phyloP scores from a whole-genome alignment of 2,113 vertebrate species.

The Zosterops japonicus region DNA sequence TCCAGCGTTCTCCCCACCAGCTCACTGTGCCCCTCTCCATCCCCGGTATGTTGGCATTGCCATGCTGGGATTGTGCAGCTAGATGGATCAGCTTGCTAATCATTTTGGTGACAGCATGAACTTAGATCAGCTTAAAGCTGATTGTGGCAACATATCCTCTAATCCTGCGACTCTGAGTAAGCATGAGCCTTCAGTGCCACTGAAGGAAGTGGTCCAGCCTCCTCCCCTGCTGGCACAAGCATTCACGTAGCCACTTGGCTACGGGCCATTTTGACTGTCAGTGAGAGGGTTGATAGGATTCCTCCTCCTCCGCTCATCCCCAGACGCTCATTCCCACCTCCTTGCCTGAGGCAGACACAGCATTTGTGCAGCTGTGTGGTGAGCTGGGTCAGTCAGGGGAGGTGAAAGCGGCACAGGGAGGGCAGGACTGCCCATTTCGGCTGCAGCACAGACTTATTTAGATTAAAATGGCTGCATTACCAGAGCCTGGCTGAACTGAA shows the following conservation, averaged over 20 bases:
- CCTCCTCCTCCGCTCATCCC: background rate
- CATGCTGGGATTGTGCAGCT: background rate
- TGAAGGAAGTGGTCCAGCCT: background rate
- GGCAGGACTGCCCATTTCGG: slow-evolving; percentile 26
- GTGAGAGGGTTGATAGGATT: background rate
- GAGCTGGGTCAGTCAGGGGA: slow-evolving; percentile 42
- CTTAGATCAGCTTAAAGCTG: background rate
- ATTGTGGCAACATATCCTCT: background rate
- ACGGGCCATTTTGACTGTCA: background rate
- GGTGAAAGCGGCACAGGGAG: background rate
- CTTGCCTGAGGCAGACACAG: background rate
- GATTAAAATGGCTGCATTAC: slow-evolving; percentile 37
- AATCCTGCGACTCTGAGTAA: background rate
- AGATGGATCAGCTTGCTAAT: background rate
- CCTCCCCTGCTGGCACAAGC: slow-evolving; percentile 9
- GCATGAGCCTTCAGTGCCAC: background rate
- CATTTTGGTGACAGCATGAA: slow-evolving; percentile 5
- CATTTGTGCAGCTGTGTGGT: slow-evolving; percentile 12
- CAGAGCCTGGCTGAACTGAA: background rate
- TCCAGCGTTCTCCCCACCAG: fast-evolving
- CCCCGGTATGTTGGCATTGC: background rate
- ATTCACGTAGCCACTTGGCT: background rate
- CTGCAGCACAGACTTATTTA: background rate
- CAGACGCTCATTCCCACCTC: slow-evolving; percentile 3
- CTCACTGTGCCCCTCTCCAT: background rate